A percentile compares a stretch with the other conserved stretches of the same genome.
Conservation (phyloP, 2,888 invertebrate genomes). For the Nomada hirtipes region DNA sequence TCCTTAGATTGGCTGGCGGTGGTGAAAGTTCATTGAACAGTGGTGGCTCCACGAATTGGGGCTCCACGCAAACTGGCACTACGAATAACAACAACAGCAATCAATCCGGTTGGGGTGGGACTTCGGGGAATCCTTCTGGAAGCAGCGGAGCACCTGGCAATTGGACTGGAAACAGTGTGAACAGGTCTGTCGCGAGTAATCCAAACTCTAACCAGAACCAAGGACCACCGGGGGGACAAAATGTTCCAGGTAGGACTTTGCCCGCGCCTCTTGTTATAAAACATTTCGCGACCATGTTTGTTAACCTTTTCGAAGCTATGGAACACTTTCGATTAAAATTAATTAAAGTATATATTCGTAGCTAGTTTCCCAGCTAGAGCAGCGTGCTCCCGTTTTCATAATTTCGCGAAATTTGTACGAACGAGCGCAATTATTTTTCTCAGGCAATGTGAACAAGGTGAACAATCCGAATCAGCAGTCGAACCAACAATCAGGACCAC, state of each 20-base stretch:
- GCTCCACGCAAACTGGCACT: constrained; percentile 90
- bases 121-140: constrained; percentile 79
- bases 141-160: constrained; percentile 77
- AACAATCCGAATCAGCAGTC: constrained; percentile 85
- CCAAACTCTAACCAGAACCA: constrained; percentile 79
- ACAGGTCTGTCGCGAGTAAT: constrained; percentile 78
- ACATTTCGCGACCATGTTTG: too few relatives aligned
- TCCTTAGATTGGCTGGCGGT: constrained; percentile 89
- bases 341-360: not conserved
- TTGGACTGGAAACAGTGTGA: constrained; percentile 80
- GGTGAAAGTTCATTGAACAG: constrained; percentile 93
- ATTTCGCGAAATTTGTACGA: too few relatives aligned
- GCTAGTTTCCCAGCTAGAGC: too few relatives aligned
- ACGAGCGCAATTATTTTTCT: not conserved
- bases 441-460: constrained; percentile 82
- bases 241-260: constrained; percentile 75
- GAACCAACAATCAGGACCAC: constrained; percentile 85
- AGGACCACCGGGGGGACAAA: constrained; percentile 78
- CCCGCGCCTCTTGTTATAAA: not conserved
- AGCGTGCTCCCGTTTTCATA: too few relatives aligned
- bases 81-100: constrained; percentile 86
- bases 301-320: not conserved
- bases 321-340: not conserved
- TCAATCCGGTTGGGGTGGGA: constrained; percentile 86
- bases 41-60: constrained; percentile 90